Percentiles rank a stretch among this genome's conserved stretches.
Evolutionary conservation across 2,113 vertebrate species (phyloP).

Genomic region (Mobula birostris): DNA sequence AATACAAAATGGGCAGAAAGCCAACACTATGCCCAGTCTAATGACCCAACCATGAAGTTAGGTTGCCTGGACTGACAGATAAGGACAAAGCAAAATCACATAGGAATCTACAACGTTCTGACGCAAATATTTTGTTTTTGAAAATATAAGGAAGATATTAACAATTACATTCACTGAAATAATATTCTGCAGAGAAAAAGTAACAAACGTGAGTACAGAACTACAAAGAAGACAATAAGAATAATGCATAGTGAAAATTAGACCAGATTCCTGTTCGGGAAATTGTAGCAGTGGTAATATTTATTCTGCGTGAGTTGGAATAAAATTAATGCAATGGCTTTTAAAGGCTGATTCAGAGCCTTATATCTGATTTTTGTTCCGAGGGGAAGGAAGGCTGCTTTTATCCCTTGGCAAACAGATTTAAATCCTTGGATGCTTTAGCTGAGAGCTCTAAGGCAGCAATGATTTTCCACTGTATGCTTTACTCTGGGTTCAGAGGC

Average conservation of each 20-base stretch:
- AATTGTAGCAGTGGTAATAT: background rate
- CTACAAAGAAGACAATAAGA: background rate
- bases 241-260: background rate
- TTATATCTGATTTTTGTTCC: background rate
- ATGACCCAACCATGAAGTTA: background rate
- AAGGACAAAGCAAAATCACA: background rate
- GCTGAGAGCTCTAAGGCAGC: too few species aligned
- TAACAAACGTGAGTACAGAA: background rate
- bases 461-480: background rate
- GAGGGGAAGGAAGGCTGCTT: background rate
- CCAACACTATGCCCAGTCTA: background rate
- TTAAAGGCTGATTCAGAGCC: background rate
- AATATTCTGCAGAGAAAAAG: background rate
- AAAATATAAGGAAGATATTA: background rate
- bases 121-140: background rate
- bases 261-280: background rate
- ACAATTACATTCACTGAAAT: background rate
- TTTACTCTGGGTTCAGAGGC: background rate
- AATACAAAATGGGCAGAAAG: background rate
- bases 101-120: background rate
- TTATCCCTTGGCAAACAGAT: background rate
- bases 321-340: background rate
- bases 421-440: background rate
- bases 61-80: background rate
- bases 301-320: too few species aligned